Evolutionary conservation across 2,797 vertebrate species (phyloP).

Genomic region (Balearica regulorum): DNA sequence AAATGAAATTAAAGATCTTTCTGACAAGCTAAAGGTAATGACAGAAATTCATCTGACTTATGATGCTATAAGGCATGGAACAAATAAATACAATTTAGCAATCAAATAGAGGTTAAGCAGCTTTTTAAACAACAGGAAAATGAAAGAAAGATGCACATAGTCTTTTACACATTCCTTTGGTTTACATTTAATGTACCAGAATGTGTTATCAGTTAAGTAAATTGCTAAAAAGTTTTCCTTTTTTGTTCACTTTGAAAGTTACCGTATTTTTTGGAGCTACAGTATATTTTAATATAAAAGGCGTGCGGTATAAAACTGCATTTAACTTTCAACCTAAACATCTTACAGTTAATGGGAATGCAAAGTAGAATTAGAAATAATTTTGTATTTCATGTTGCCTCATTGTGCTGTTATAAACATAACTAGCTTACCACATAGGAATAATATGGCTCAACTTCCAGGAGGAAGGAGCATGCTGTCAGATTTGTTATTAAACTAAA

Average conservation of each 20-base stretch:
- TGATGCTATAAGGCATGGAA: neutral
- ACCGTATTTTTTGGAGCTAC: neutral
- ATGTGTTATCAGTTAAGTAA: neutral
- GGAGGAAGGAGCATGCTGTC: neutral
- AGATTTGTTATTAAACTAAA: neutral
- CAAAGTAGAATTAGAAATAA: neutral
- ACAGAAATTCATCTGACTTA: neutral
- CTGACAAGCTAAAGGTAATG: conserved; percentile 94
- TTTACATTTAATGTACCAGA: neutral
- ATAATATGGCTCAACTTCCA: neutral
- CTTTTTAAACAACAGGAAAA: neutral
- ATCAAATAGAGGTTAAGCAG: neutral
- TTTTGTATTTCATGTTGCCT: neutral
- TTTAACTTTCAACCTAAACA: neutral
- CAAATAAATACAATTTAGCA: neutral
- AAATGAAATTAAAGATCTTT: conserved; percentile 97
- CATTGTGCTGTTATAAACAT: neutral
- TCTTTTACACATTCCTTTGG: neutral
- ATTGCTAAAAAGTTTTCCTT: neutral
- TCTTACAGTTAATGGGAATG: neutral
- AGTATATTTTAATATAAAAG: neutral
- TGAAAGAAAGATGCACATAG: neutral
- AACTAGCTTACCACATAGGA: neutral
- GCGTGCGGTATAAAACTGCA: neutral
- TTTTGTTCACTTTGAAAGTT: neutral